These are phyloP conservation scores for Himalopsyche phryganea DNA, from an alignment of 1,140 invertebrate species.

Conservation along the genomic window DNA sequence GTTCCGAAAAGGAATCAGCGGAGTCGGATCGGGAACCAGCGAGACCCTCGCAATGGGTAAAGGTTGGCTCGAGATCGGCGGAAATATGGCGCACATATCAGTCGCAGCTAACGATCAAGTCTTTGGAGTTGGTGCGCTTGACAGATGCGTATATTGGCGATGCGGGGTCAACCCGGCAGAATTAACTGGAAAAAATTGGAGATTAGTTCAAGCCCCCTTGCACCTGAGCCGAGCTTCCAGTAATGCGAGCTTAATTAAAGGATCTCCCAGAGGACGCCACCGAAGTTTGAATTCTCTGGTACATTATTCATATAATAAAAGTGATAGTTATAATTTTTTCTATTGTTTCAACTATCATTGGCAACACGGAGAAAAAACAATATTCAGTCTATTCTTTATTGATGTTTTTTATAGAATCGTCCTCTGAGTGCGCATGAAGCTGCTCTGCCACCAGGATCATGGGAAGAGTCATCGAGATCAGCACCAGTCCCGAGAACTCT, in stretches of 20 bases:
- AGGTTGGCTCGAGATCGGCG: constrained; percentile 82
- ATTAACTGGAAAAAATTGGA: constrained; percentile 85
- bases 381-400: no score
- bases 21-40: constrained; percentile 63
- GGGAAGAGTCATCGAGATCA: constrained; percentile 53
- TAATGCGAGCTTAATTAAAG: constrained; percentile 55
- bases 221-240: constrained; percentile 76
- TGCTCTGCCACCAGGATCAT: constrained; percentile 41
- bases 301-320: no score
- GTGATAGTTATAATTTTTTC: no score
- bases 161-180: constrained; percentile 73
- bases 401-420: constrained; percentile 28
- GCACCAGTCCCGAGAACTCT: constrained; percentile 51
- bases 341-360: no score
- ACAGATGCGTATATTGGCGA: constrained; percentile 74
- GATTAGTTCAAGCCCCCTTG: constrained; percentile 68
- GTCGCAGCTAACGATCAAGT: constrained; percentile 85
- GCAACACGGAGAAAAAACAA: no score
- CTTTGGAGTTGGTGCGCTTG: constrained; percentile 56
- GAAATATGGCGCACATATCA: constrained; percentile 76
- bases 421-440: constrained; percentile 28
- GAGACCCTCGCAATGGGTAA: constrained; percentile 69
- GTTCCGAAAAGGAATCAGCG: constrained; percentile 82
- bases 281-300: constrained; percentile 44
- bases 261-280: constrained; percentile 48